Conservation (phyloP, 2,888 invertebrate genomes). For the Nemapogon koenigi region DNA sequence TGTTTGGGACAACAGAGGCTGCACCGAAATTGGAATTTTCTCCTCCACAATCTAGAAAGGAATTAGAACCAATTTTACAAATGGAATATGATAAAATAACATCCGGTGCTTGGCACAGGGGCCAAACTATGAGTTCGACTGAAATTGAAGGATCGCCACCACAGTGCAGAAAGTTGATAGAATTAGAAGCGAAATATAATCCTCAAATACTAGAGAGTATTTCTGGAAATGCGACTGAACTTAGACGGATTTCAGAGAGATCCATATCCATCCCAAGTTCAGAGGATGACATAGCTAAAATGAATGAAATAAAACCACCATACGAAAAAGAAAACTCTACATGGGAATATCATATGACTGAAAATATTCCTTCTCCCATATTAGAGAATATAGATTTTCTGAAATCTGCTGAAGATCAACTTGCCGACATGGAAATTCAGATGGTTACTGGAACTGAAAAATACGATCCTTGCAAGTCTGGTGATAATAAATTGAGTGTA, state of each 20-base stretch:
- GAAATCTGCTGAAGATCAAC: constrained; percentile 64
- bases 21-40: constrained; percentile 77
- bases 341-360: constrained; percentile 66
- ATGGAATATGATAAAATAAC: constrained; percentile 74
- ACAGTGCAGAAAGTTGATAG: constrained; percentile 70
- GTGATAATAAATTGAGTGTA: constrained; percentile 32
- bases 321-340: constrained; percentile 59
- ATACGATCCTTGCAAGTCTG: constrained; percentile 33
- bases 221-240: constrained; percentile 68
- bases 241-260: constrained; percentile 74
- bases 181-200: constrained; percentile 70
- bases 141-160: constrained; percentile 81
- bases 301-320: constrained; percentile 57
- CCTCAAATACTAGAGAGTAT: constrained; percentile 69
- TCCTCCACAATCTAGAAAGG: constrained; percentile 77
- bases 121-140: constrained; percentile 79
- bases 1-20: constrained; percentile 78
- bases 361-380: constrained; percentile 70
- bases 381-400: constrained; percentile 67
- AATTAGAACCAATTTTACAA: constrained; percentile 76
- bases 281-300: constrained; percentile 72
- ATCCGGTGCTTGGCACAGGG: constrained; percentile 70
- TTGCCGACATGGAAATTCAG: constrained; percentile 60
- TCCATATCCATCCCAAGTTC: constrained; percentile 80
- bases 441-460: constrained; percentile 58